Conservation (phyloP, 2,797 vertebrate genomes). For the Darevskia nairensis region DNA sequence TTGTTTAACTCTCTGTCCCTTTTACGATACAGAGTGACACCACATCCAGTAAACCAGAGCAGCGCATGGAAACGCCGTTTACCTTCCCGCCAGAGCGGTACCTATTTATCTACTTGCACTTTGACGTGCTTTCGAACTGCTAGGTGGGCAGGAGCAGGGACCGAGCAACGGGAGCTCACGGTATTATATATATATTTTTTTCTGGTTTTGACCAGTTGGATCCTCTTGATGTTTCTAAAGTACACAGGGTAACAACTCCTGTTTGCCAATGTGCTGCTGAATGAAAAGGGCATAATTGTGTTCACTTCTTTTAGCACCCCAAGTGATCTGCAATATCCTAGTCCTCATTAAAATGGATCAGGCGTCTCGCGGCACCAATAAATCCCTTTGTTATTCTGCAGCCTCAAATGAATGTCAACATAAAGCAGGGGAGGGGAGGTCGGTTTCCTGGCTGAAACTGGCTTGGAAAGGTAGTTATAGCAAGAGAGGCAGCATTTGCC, state of each 20-base stretch:
- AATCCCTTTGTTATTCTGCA: not conserved
- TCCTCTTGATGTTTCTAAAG: not conserved
- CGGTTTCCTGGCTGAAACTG: conserved; percentile 7
- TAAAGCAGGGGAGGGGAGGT: not conserved
- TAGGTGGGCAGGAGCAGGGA: no score
- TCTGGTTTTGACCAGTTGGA: no score
- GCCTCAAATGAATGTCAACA: not conserved
- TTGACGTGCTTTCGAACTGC: no score
- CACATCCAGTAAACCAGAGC: no score
- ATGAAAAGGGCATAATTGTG: not conserved
- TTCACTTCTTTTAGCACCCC: not conserved
- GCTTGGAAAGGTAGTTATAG: not conserved
- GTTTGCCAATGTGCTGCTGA: not conserved
- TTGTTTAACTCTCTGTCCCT: no score
- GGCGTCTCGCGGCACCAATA: not conserved
- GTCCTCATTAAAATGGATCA: not conserved
- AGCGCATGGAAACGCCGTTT: no score
- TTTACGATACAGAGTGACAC: no score
- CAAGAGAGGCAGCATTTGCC: not conserved
- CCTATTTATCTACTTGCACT: no score
- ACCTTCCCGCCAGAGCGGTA: no score
- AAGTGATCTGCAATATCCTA: not conserved
- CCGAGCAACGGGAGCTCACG: no score
- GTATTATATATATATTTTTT: no score
- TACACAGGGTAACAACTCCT: no score